Evolutionary conservation across 2,888 invertebrate genomes (phyloP).

Genomic region (Polydesmus complanatus): DNA sequence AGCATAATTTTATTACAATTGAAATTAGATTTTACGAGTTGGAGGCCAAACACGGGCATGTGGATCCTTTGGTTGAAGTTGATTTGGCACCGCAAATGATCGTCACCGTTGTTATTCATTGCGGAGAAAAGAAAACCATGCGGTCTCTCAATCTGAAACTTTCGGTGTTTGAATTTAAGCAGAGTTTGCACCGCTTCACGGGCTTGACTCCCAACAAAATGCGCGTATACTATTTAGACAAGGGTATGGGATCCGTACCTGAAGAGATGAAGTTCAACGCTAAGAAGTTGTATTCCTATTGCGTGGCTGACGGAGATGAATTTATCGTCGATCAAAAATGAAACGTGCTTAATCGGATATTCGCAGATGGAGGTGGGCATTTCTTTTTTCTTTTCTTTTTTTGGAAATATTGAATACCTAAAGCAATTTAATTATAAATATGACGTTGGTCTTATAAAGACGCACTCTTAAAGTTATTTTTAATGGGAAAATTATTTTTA

Average conservation of each 20-base stretch:
- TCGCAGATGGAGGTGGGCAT: background rate
- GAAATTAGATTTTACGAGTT: slow-evolving; percentile 61
- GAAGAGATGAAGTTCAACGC: slow-evolving; percentile 81
- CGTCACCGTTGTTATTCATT: slow-evolving; percentile 70
- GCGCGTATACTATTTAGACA: slow-evolving; percentile 72
- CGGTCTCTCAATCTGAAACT: slow-evolving; percentile 59
- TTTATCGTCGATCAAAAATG: slow-evolving; percentile 56
- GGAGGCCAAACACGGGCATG: slow-evolving; percentile 67
- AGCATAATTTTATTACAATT: slow-evolving; percentile 10
- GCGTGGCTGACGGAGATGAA: slow-evolving; percentile 76
- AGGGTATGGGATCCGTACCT: slow-evolving; percentile 50
- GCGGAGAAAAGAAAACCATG: slow-evolving; percentile 40
- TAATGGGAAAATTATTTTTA: too few relatives aligned
- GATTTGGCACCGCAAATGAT: slow-evolving; percentile 53
- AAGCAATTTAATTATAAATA: too few relatives aligned
- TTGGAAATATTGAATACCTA: too few relatives aligned
- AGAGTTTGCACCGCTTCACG: slow-evolving; percentile 24
- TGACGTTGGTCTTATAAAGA: too few relatives aligned
- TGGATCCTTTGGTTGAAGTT: slow-evolving; percentile 77
- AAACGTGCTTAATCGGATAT: background rate
- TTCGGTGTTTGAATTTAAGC: slow-evolving; percentile 50
- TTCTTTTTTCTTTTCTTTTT: too few relatives aligned
- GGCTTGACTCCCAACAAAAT: slow-evolving; percentile 14
- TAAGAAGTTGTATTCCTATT: slow-evolving; percentile 80
- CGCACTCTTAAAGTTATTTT: too few relatives aligned